phyloP scores from a whole-genome alignment of 2,113 vertebrate genomes.

The Lepus timidus region DNA sequence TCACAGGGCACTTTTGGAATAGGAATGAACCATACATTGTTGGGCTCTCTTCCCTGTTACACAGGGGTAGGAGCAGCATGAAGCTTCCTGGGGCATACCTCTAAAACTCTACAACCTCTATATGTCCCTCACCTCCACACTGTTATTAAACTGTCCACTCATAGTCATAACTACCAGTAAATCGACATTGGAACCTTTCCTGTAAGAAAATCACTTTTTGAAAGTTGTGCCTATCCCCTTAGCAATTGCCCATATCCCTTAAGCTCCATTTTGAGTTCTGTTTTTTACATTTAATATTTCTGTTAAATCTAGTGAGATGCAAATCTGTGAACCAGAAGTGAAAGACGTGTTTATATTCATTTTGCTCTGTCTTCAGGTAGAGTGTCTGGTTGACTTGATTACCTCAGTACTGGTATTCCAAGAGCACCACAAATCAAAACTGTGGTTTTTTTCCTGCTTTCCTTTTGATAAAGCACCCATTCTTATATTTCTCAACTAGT shows the following conservation, averaged over 20 bases:
- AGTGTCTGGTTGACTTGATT: background rate
- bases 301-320: background rate
- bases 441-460: background rate
- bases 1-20: background rate
- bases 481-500: background rate
- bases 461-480: background rate
- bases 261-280: background rate
- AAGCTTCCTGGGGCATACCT: background rate
- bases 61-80: background rate
- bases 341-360: slow-evolving; percentile 1
- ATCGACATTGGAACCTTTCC: background rate
- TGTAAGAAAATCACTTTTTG: background rate
- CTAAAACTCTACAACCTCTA: background rate
- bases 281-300: slow-evolving; percentile 30
- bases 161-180: background rate
- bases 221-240: background rate
- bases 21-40: background rate
- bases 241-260: background rate
- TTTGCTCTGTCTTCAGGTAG: slow-evolving; percentile 12
- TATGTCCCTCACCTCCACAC: background rate
- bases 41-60: background rate
- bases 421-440: background rate
- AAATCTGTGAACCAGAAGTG: background rate
- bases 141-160: background rate
- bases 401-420: background rate